These are phyloP conservation scores for Acomys russatus DNA, from an alignment of 2,797 vertebrate species.

Conservation along the genomic window DNA sequence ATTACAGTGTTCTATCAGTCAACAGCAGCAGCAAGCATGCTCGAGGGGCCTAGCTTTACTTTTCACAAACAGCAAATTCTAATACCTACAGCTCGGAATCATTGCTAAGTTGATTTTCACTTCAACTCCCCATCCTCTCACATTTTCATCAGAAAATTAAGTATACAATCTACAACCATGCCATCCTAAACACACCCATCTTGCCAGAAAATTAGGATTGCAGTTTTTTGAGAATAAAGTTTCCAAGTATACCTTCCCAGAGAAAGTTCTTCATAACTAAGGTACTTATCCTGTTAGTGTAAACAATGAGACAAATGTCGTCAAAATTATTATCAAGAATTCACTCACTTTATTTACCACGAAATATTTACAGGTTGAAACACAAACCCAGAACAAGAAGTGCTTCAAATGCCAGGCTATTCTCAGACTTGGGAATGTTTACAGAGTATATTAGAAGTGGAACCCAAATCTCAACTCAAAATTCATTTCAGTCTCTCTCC, in stretches of 20 bases:
- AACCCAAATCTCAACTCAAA: neutral
- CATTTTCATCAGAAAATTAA: constrained; percentile 60
- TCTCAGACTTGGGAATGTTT: neutral
- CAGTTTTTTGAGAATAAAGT: constrained; percentile 57
- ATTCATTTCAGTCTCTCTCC: neutral
- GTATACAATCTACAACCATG: neutral
- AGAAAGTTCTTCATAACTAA: constrained; percentile 39
- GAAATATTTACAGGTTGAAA: constrained; percentile 19
- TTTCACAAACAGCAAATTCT: constrained; percentile 50
- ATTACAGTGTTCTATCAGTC: neutral
- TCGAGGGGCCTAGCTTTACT: constrained; percentile 45
- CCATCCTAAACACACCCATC: neutral
- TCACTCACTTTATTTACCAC: constrained; percentile 13
- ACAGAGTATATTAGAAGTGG: neutral
- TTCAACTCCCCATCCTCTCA: constrained; percentile 44
- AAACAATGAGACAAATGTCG: neutral
- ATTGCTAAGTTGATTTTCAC: constrained; percentile 49
- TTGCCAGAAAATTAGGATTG: constrained; percentile 57
- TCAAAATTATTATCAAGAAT: constrained; percentile 25
- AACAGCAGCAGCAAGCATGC: constrained; percentile 5
- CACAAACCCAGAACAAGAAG: neutral
- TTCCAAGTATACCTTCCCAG: constrained; percentile 25
- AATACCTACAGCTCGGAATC: constrained; percentile 16
- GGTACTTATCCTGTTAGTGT: constrained; percentile 17
- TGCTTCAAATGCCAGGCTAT: neutral